Percentiles rank a stretch among this genome's conserved stretches.
Evolutionary conservation across 2,888 invertebrate species (phyloP).

Genomic region (Pyralis farinalis): DNA sequence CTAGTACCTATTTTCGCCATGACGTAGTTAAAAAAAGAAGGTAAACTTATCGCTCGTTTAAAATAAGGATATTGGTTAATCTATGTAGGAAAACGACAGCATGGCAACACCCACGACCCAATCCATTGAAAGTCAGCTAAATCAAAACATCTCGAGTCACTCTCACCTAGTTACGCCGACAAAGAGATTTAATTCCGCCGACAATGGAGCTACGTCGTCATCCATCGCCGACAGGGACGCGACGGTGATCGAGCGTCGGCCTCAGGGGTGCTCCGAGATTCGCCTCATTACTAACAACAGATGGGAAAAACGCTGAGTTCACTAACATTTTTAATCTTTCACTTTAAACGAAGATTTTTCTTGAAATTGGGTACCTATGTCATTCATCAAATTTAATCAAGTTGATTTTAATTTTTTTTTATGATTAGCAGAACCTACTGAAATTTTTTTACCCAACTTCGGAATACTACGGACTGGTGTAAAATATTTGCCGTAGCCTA

Average conservation of each 20-base stretch:
- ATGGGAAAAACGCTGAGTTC: constrained; percentile 15
- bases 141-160: constrained; percentile 11
- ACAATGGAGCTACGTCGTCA: constrained; percentile 15
- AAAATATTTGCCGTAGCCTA: too few relatives aligned
- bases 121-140: background rate
- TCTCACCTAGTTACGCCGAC: constrained; percentile 15
- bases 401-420: too few relatives aligned
- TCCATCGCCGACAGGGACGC: constrained; percentile 9
- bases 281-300: constrained; percentile 13
- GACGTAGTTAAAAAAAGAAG: too few relatives aligned
- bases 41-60: too few relatives aligned
- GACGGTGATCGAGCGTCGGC: constrained; percentile 56
- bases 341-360: constrained; percentile 1
- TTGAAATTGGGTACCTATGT: constrained; percentile 10
- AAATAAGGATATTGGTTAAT: too few relatives aligned
- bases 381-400: background rate
- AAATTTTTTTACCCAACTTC: too few relatives aligned
- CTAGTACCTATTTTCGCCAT: too few relatives aligned
- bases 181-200: constrained; percentile 21
- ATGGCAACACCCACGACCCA: too few relatives aligned
- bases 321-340: constrained; percentile 8
- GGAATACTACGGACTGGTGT: too few relatives aligned
- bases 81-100: too few relatives aligned
- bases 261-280: constrained; percentile 35
- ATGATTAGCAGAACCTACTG: too few relatives aligned